Evolutionary conservation across 1,140 invertebrate species (phyloP), one percentile per base, ranked within the genome.

Genomic region (Tetragonula clypearis): DNA sequence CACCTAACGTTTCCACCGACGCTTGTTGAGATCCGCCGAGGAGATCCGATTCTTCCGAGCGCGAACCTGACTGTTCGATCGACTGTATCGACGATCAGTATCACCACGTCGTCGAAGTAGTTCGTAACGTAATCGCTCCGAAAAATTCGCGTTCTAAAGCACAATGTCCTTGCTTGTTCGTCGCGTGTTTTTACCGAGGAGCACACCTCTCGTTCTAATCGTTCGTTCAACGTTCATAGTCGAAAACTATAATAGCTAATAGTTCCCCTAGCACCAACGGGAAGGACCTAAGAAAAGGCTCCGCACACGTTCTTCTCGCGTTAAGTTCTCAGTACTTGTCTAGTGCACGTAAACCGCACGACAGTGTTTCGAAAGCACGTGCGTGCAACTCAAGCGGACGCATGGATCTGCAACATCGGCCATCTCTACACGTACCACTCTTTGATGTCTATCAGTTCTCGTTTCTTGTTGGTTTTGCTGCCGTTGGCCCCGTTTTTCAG

Each of bases 371-470:
- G 49, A 77, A 68, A 82, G 74, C 30, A 69, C 68, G 68, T 19
- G 77, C 62, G 76, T 49, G 41, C 41, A 30, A 56, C 56, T 66
- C 55, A 41, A 41, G 72, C 21, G 80, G 72, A 66, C 60, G 69
- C 73, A 26, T 41, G 73, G 35, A 74, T 74, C 12, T 55, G 23
- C 62, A 66, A 49, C 58, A 23, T 60, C 35, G 35, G 30, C 9
- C 66, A 14, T 30, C 56, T 84, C 77, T 97, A 98, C 93, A 98
- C 98, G 94, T 98, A 98, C 98, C 98, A 98, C 95, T 98, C 98
- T 96, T 98, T 98, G 87, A 98, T 97, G 93, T 98, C 97, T 96
- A 98, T 98, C 86, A 96, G 96, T 95, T 98, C 97, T 91, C 97
- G 95, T 93, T 97, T 97, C 94, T 97, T 97, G 86, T 96, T 95